phyloP scores from a whole-genome alignment of 2,888 invertebrate species.

The Cheilosia urbana region DNA sequence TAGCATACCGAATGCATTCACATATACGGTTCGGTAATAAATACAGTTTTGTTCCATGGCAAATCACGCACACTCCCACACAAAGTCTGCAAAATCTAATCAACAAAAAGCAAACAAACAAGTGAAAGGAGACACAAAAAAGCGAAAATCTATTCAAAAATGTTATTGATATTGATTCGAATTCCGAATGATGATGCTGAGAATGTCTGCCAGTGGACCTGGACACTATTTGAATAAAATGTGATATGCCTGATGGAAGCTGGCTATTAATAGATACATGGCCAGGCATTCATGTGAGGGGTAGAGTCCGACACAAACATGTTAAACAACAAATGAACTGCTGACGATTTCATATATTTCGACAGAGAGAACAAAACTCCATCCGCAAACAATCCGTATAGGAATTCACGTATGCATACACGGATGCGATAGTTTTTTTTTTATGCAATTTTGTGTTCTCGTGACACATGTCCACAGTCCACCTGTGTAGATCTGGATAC shows the following conservation, averaged over 20 bases:
- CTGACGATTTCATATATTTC: slow-evolving; percentile 67
- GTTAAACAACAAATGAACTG: slow-evolving; percentile 68
- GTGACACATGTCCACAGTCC: slow-evolving; percentile 44
- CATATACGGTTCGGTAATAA: slow-evolving; percentile 8
- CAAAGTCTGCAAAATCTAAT: slow-evolving; percentile 42
- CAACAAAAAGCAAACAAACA: slow-evolving; percentile 41
- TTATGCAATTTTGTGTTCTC: slow-evolving; percentile 29
- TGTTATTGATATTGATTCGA: slow-evolving; percentile 67
- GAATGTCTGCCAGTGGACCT: slow-evolving; percentile 28
- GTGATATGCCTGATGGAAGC: slow-evolving; percentile 28
- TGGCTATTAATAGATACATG: not conserved
- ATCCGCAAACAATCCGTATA: slow-evolving; percentile 18
- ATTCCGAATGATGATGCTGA: slow-evolving; percentile 28
- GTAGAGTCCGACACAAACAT: slow-evolving; percentile 36
- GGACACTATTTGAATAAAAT: slow-evolving; percentile 60
- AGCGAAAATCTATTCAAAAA: slow-evolving; percentile 41
- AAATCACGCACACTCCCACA: not conserved
- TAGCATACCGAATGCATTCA: slow-evolving; percentile 57
- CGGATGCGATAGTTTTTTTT: slow-evolving; percentile 3
- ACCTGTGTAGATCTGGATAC: slow-evolving; percentile 37
- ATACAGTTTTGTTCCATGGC: not conserved
- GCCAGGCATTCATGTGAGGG: not conserved
- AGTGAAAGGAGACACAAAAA: slow-evolving; percentile 10
- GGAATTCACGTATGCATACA: not conserved
- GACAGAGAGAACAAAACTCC: slow-evolving; percentile 27